Conservation (phyloP, 2,888 invertebrate genomes). For the Invenusta paracnida region DNA sequence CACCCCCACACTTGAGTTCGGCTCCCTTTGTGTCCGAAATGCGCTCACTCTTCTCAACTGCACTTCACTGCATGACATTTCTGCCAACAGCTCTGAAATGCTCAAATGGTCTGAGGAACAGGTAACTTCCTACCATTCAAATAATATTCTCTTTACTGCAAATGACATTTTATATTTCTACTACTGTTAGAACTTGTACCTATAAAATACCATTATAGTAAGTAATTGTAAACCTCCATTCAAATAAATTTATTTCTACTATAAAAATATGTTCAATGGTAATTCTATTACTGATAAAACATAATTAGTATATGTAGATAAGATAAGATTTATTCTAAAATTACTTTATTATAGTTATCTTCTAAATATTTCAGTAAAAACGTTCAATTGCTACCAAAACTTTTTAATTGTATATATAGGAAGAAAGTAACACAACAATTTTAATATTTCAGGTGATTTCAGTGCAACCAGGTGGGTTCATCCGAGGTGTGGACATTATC, state of each 20-base stretch:
- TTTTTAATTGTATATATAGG: too few species aligned
- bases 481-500: constrained; percentile 29
- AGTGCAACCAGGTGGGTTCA: background rate
- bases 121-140: background rate
- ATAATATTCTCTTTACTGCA: background rate
- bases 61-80: too few species aligned
- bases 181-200: too few species aligned
- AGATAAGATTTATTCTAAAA: too few species aligned
- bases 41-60: constrained; percentile 73
- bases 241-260: too few species aligned
- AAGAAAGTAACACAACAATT: background rate
- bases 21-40: constrained; percentile 78
- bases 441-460: background rate
- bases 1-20: constrained; percentile 81
- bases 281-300: too few species aligned
- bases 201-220: too few species aligned
- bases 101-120: background rate
- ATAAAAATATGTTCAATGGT: too few species aligned
- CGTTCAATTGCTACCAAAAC: too few species aligned
- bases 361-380: background rate
- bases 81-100: background rate
- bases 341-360: too few species aligned
- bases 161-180: background rate
- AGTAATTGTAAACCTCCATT: too few species aligned
- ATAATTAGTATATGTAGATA: too few species aligned